Evolutionary conservation across 1,140 invertebrate genomes (phyloP).

Genomic region (Temnothorax curvispinosus): DNA sequence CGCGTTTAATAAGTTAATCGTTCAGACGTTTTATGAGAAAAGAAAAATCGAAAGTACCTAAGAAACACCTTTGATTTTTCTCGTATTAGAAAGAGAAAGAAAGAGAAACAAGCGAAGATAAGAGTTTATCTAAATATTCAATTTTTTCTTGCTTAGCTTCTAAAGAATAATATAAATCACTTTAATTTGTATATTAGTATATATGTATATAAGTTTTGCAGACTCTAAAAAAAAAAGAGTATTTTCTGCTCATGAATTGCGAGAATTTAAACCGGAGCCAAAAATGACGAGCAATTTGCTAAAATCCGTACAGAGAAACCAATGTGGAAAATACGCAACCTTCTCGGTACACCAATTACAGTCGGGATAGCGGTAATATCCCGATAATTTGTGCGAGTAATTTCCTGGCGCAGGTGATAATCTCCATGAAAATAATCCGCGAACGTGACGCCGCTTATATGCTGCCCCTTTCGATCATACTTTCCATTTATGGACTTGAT

Average conservation of each 20-base stretch:
- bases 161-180: background rate
- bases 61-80: background rate
- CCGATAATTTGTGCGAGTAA: constrained; percentile 68
- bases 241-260: background rate
- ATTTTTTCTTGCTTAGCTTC: background rate
- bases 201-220: background rate
- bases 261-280: background rate
- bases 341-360: constrained; percentile 59
- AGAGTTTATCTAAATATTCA: background rate
- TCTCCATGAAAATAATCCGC: constrained; percentile 68
- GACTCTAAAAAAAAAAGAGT: background rate
- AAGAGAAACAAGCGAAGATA: background rate
- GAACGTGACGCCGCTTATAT: constrained; percentile 60
- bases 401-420: constrained; percentile 67
- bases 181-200: background rate
- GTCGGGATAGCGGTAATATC: constrained; percentile 39
- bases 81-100: background rate
- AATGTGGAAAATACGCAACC: constrained; percentile 13
- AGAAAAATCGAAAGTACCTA: background rate
- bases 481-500: background rate
- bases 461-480: constrained; percentile 12
- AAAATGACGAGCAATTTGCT: constrained; percentile 61
- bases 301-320: constrained; percentile 41
- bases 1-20: constrained; percentile 23
- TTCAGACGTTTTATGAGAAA: background rate